Percentiles rank a stretch among this genome's conserved stretches.
Evolutionary conservation across 2,113 vertebrate species (phyloP).

Genomic region (Pyxicephalus adspersus): DNA sequence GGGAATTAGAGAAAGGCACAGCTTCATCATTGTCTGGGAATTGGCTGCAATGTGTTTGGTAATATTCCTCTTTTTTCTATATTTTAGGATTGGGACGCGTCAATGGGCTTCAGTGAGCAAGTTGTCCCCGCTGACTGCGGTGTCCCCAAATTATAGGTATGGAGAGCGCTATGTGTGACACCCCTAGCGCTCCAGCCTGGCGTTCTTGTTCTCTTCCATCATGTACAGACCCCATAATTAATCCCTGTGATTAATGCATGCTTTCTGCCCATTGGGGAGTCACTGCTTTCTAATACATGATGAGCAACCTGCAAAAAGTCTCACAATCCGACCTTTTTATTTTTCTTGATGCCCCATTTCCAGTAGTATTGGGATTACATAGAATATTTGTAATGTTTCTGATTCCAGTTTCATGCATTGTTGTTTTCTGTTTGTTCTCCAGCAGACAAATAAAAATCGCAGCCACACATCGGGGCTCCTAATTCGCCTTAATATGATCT

Average conservation of each 20-base stretch:
- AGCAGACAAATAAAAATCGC: constrained; percentile 22
- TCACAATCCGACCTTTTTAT: neutral
- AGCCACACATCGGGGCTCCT: constrained; percentile 66
- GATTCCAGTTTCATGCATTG: neutral
- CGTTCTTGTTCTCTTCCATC: constrained; percentile 57
- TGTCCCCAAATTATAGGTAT: neutral
- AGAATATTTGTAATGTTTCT: too few species aligned
- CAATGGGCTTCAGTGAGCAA: neutral
- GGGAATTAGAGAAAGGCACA: constrained; percentile 7
- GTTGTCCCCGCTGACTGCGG: neutral
- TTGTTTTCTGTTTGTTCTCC: constrained; percentile 12
- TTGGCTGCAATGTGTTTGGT: constrained; percentile 1
- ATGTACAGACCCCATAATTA: constrained; percentile 75
- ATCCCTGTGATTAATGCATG: constrained; percentile 64
- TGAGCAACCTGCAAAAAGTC: too few species aligned
- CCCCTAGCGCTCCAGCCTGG: neutral
- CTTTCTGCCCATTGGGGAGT: neutral
- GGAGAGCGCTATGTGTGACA: neutral
- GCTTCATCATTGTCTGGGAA: neutral
- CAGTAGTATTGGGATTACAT: too few species aligned
- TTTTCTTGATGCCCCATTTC: neutral
- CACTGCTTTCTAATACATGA: neutral
- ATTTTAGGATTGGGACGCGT: constrained; percentile 19
- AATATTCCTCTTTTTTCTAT: constrained; percentile 11
- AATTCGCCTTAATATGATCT: constrained; percentile 94